Base-by-base conservation (phyloP, 2,888 invertebrate species). In the Chrysolina haemoptera region DNA sequence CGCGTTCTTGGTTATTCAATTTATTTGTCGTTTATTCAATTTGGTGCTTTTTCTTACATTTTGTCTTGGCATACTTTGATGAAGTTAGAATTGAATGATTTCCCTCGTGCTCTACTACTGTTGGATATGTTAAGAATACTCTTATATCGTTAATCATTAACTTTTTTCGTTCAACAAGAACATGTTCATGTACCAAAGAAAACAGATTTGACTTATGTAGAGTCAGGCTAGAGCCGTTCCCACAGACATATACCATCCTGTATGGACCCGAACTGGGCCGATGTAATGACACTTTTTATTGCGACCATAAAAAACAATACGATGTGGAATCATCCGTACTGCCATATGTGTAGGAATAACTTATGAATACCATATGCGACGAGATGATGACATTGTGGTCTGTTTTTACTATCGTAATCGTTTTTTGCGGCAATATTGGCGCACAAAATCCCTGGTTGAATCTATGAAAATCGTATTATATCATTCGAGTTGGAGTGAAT, bases 281-380 rank as follows among this genome's bases (percentile, higher is more conserved):
- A 59, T 20, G 22, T 55, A 48, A 48, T 20, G 53, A 50, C 66
- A 66, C 66, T 50, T 66, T 9, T 14, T 35, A 41, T 35, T 27
- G 53, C 53, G 41, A 67, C 35, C 66, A 67, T 53, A 67, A 67
- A 43, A 67, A 67, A 67, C 67, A 67, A 67, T 67, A 40, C 20
- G 53, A n/a, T 50, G 11, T 27, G 27, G 50, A 66, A 66, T 65
- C 66, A 50, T 50, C 50, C 41, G 65, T 27, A 48, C 50, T 22
- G 35, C 66, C 66, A 66, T 53, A 67, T 53, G 67, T 18, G 20
- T 12, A 6, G 4, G 20, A 67, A 67, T 67, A 53, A 67, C 41
- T 67, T 40, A 67, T 67, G 67, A 67, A 53, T 53, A 27, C 67
- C 67, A 67, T 67, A 53, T 67, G 67, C 66, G 48, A 27, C 11